phyloP scores from a whole-genome alignment of 2,113 vertebrate genomes.

The Entosphenus tridentatus region DNA sequence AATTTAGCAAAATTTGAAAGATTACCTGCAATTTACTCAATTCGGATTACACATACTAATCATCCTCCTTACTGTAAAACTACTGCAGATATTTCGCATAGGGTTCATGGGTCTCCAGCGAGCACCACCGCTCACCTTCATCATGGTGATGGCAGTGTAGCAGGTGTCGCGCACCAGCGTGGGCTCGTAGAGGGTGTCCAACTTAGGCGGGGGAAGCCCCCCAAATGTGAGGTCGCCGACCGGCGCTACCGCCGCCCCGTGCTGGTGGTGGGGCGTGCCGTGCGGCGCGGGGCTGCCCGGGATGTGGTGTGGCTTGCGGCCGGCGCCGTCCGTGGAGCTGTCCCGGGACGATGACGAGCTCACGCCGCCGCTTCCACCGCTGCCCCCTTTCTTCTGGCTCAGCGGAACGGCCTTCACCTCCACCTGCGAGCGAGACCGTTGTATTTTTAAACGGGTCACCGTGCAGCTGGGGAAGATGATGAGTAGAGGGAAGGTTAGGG shows the following conservation, averaged over 20 bases:
- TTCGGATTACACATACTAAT: no score
- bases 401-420: conserved; percentile 96
- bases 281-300: conserved; percentile 37
- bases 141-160: conserved; percentile 97
- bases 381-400: conserved; percentile 77
- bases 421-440: conserved; percentile 28
- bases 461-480: no score
- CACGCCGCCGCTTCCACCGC: conserved; percentile 34
- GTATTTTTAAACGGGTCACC: no score
- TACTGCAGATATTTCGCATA: no score
- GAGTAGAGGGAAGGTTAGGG: no score
- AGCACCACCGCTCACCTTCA: conserved; percentile 46
- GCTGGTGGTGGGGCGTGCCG: background rate
- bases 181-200: conserved; percentile 85
- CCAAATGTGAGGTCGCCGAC: conserved; percentile 65
- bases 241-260: conserved; percentile 21
- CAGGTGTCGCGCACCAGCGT: conserved; percentile 96
- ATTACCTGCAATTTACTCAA: no score
- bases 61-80: no score
- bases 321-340: no score
- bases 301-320: conserved; percentile 40
- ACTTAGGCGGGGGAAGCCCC: conserved; percentile 68
- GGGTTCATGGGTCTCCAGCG: no score
- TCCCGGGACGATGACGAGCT: no score
- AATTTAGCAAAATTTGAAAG: no score